A percentile compares a stretch with the other conserved stretches of the same genome.
phyloP scores from a whole-genome alignment of 2,888 invertebrate species.

The Eremobia ochroleuca region DNA sequence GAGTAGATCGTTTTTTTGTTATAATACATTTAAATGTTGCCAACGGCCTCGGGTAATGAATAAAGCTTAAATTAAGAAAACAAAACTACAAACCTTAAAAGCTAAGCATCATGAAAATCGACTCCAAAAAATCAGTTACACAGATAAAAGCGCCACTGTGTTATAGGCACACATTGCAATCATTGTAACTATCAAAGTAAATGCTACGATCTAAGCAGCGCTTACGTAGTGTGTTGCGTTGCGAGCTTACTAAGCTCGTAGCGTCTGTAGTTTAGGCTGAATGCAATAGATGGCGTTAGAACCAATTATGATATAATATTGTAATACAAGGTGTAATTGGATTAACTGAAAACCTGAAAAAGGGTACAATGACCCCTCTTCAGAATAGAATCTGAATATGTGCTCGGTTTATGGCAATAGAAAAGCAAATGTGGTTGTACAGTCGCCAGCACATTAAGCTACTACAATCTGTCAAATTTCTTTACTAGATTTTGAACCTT shows the following conservation, averaged over 20 bases:
- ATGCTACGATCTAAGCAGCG: neutral
- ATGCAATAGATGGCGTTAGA: conserved; percentile 50
- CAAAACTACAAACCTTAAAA: too few species aligned
- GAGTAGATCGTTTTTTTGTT: too few species aligned
- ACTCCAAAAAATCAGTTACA: neutral
- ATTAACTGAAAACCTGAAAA: neutral
- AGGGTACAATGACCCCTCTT: neutral
- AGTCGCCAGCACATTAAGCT: too few species aligned
- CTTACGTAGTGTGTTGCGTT: neutral
- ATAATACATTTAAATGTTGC: too few species aligned
- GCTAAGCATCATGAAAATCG: too few species aligned
- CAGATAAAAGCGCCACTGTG: conserved; percentile 16
- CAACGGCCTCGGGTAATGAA: too few species aligned
- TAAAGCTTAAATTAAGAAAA: too few species aligned
- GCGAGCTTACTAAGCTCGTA: conserved; percentile 17
- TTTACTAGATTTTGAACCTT: too few species aligned
- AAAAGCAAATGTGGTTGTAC: too few species aligned
- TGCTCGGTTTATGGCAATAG: neutral
- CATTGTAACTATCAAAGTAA: conserved; percentile 15
- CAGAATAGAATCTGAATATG: neutral
- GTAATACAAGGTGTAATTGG: neutral
- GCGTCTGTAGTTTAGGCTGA: conserved; percentile 18
- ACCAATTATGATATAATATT: neutral
- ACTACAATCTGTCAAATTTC: too few species aligned
- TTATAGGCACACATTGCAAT: neutral